Conservation (phyloP, 2,797 vertebrate genomes). For the Gobionotothen gibberifrons region DNA sequence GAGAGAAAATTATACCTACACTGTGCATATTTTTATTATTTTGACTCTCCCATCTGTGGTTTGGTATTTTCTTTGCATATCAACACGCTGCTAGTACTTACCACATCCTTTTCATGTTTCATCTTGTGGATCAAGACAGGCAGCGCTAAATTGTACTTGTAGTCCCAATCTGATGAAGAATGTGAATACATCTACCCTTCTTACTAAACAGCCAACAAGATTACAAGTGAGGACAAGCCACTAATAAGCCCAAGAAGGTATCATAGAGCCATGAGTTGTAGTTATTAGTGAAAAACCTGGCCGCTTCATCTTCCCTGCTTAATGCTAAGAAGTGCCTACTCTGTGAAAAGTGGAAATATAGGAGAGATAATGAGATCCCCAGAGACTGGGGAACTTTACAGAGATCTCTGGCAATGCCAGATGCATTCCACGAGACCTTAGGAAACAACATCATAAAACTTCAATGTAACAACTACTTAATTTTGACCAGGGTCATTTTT, state of each 20-base stretch:
- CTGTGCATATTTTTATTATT: conserved; percentile 33
- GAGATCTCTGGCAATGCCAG: conserved; percentile 77
- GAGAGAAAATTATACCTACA: conserved; percentile 59
- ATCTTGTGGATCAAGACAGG: conserved; percentile 42
- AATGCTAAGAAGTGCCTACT: conserved; percentile 83
- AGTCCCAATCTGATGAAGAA: conserved; percentile 44
- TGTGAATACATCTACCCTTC: conserved; percentile 63
- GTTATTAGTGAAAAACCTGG: conserved; percentile 75
- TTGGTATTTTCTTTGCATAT: conserved; percentile 25
- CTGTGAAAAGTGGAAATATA: conserved; percentile 80
- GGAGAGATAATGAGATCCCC: conserved; percentile 85
- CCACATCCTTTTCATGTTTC: conserved; percentile 52
- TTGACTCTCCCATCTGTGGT: conserved; percentile 29
- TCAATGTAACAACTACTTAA: conserved; percentile 77
- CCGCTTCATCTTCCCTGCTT: conserved; percentile 77
- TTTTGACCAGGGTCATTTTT: conserved; percentile 79
- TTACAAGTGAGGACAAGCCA: conserved; percentile 70
- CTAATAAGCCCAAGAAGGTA: conserved; percentile 76
- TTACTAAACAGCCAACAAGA: conserved; percentile 61
- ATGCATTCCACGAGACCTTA: conserved; percentile 77
- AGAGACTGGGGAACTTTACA: conserved; percentile 78
- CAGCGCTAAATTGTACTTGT: conserved; percentile 52
- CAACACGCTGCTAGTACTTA: conserved; percentile 25
- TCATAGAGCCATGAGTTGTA: conserved; percentile 67
- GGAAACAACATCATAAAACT: conserved; percentile 81